Conservation (phyloP, 1,140 invertebrate species). For the Hylyphantes graminicola region DNA sequence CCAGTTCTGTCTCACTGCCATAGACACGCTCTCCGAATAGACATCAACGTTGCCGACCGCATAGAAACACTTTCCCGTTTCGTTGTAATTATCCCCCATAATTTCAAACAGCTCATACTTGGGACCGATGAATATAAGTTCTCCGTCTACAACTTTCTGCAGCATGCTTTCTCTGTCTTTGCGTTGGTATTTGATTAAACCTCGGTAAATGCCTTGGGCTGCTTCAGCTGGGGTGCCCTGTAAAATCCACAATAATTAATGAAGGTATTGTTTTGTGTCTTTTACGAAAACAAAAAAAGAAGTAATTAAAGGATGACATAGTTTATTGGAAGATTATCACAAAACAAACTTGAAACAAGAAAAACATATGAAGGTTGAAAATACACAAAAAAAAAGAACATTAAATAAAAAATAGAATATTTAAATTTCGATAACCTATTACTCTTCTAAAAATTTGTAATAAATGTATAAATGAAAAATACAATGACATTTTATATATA, state of each 20-base stretch:
- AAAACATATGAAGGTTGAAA: too few relatives aligned
- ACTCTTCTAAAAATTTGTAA: too few relatives aligned
- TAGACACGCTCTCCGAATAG: constrained; percentile 80
- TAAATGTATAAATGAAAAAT: too few relatives aligned
- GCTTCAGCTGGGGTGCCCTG: constrained; percentile 14
- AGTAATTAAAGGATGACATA: not conserved
- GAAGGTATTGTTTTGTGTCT: not conserved
- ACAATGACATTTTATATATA: too few relatives aligned
- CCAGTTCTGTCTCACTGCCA: constrained; percentile 78
- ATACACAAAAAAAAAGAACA: too few relatives aligned
- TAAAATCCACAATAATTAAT: constrained; percentile 3
- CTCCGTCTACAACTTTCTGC: constrained; percentile 13
- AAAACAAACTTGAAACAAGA: too few relatives aligned
- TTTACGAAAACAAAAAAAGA: not conserved
- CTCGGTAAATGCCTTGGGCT: constrained; percentile 32
- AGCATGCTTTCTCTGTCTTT: constrained; percentile 43
- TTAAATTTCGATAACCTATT: too few relatives aligned
- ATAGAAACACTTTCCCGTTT: constrained; percentile 58
- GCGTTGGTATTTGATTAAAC: constrained; percentile 46
- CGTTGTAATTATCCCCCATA: constrained; percentile 60
- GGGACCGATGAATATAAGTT: constrained; percentile 49
- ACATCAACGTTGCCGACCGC: constrained; percentile 78
- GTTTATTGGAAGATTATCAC: too few relatives aligned
- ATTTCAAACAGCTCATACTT: constrained; percentile 58
- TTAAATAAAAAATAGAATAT: too few relatives aligned